Percentiles rank a stretch among this genome's conserved stretches.
Conservation (phyloP, 2,113 vertebrate genomes). For the Nematolebias whitei region DNA sequence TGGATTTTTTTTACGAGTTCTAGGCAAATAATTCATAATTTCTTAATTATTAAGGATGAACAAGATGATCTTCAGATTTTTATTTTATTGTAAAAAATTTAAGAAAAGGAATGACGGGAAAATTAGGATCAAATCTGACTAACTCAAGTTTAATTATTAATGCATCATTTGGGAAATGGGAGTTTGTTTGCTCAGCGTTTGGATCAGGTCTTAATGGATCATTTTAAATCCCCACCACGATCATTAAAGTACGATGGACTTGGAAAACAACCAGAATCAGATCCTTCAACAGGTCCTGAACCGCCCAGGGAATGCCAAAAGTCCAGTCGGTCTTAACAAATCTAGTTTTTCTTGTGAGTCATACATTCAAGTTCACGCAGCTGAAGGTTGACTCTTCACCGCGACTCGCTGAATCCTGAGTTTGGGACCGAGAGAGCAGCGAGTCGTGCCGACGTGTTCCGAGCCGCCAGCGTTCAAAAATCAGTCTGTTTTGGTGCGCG, state of each 20-base stretch:
- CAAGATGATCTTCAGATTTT: background rate
- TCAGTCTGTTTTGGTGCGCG: too few relatives aligned
- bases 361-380: background rate
- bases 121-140: background rate
- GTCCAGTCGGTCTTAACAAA: background rate
- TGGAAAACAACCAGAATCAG: background rate
- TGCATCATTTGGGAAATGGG: background rate
- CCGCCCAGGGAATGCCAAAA: background rate
- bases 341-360: too few relatives aligned
- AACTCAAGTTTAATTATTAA: background rate
- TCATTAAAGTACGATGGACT: background rate
- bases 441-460: too few relatives aligned
- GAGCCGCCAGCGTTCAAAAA: too few relatives aligned
- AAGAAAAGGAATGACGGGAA: background rate
- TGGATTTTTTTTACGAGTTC: background rate
- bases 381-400: background rate
- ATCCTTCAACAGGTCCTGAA: background rate
- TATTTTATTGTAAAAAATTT: background rate
- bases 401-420: too few relatives aligned
- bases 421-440: too few relatives aligned
- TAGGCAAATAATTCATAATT: too few relatives aligned
- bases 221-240: background rate
- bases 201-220: background rate
- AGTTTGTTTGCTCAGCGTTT: background rate
- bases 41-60: too few relatives aligned